Evolutionary conservation across 2,888 invertebrate species (phyloP).

Genomic region (Thera britannica): DNA sequence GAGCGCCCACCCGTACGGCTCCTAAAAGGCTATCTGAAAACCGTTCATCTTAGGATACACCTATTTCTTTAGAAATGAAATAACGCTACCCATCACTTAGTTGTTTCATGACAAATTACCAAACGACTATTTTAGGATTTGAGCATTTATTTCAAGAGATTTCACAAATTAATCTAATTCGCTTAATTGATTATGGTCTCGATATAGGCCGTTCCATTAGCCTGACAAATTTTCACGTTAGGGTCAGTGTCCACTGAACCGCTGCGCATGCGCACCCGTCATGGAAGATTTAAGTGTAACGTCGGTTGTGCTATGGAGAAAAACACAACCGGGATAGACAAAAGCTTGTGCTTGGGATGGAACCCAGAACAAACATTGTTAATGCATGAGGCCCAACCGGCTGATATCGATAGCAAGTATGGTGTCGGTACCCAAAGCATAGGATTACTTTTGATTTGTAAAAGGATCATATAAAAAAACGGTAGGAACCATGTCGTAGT

Average conservation of each 20-base stretch:
- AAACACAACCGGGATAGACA: too few relatives aligned
- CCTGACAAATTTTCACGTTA: slow-evolving; percentile 21
- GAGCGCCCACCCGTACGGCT: slow-evolving; percentile 17
- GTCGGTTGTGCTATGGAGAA: too few relatives aligned
- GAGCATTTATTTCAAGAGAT: slow-evolving; percentile 24
- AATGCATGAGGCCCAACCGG: too few relatives aligned
- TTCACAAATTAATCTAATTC: slow-evolving; percentile 43
- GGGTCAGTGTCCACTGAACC: slow-evolving; percentile 6
- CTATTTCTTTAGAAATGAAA: slow-evolving; percentile 10
- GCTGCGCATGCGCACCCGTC: too few relatives aligned
- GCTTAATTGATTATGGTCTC: slow-evolving; percentile 29
- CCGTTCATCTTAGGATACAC: slow-evolving; percentile 17
- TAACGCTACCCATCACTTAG: slow-evolving; percentile 26
- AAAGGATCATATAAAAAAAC: too few relatives aligned
- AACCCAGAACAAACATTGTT: too few relatives aligned
- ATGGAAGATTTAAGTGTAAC: too few relatives aligned
- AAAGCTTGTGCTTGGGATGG: too few relatives aligned
- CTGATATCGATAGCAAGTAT: too few relatives aligned
- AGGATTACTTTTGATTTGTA: too few relatives aligned
- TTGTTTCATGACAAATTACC: slow-evolving; percentile 25
- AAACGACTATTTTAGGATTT: slow-evolving; percentile 17
- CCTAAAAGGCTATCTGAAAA: slow-evolving; percentile 24
- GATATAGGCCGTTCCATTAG: slow-evolving; percentile 31
- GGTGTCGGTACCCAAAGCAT: too few relatives aligned
- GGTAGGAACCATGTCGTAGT: too few relatives aligned